Conservation (phyloP, 1,140 invertebrate species). For the Drosophila nannoptera region DNA sequence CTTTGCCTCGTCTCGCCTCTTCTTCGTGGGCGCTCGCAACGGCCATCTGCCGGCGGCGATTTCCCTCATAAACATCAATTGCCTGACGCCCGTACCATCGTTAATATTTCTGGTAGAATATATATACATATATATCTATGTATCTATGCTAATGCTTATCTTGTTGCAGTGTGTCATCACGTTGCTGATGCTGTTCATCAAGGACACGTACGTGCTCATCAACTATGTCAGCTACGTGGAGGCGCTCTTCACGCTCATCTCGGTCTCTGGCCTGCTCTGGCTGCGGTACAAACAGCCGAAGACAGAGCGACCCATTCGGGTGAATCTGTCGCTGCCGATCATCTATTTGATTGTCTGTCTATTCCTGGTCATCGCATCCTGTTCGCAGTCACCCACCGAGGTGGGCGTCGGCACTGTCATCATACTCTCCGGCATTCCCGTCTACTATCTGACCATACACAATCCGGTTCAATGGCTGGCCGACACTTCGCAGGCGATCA, state of each 20-base stretch:
- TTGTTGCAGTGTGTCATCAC: conserved; percentile 88
- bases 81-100: conserved; percentile 93
- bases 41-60: conserved; percentile 93
- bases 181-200: conserved; percentile 88
- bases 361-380: conserved; percentile 91
- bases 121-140: too few relatives aligned
- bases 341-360: conserved; percentile 91
- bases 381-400: conserved; percentile 86
- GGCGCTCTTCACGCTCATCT: conserved; percentile 93
- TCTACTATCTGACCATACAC: conserved; percentile 91
- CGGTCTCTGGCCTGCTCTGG: conserved; percentile 92
- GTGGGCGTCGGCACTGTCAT: conserved; percentile 91
- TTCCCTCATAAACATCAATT: conserved; percentile 91
- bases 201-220: conserved; percentile 94
- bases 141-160: neutral
- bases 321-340: conserved; percentile 86
- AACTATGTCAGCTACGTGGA: conserved; percentile 97
- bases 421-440: conserved; percentile 89
- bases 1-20: conserved; percentile 91
- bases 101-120: conserved; percentile 91
- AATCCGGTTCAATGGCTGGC: conserved; percentile 83
- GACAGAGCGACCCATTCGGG: conserved; percentile 85
- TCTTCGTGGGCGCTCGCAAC: conserved; percentile 95
- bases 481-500: conserved; percentile 82
- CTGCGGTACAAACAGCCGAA: conserved; percentile 89